Conservation (phyloP, 2,888 invertebrate genomes). For the Tenthredo livida region DNA sequence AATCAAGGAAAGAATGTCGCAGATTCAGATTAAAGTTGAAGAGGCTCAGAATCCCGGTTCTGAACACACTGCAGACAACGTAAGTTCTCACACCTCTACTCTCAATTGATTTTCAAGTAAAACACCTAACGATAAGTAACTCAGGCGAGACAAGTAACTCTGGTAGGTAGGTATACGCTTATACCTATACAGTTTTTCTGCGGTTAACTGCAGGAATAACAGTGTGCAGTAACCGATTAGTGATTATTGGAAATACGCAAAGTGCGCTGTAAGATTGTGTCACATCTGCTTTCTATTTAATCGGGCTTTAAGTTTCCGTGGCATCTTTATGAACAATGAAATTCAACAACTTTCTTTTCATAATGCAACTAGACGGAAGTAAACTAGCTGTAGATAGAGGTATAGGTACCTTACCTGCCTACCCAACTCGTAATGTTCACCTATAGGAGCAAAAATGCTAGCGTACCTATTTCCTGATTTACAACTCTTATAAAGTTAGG, state of each 20-base stretch:
- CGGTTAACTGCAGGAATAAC: background rate
- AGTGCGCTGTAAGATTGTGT: slow-evolving; percentile 23
- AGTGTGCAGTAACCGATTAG: background rate
- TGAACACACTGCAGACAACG: slow-evolving; percentile 58
- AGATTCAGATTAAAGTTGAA: slow-evolving; percentile 69
- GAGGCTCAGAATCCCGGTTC: slow-evolving; percentile 65
- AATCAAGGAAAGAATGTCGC: slow-evolving; percentile 58
- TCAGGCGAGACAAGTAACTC: background rate
- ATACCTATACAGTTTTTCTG: background rate
- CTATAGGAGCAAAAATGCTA: slow-evolving; percentile 2
- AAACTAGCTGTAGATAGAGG: background rate
- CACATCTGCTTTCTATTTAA: slow-evolving; percentile 47
- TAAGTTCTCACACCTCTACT: slow-evolving; percentile 12
- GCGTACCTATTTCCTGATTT: slow-evolving; percentile 11
- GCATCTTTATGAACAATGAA: slow-evolving; percentile 46
- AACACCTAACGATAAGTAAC: background rate
- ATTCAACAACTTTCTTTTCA: slow-evolving; percentile 48
- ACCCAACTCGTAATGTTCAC: slow-evolving; percentile 20
- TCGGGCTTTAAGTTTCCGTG: slow-evolving; percentile 34
- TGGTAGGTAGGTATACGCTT: background rate
- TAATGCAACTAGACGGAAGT: slow-evolving; percentile 45
- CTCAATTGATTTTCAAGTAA: background rate
- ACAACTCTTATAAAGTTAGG: background rate
- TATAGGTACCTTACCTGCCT: background rate
- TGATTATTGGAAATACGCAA: background rate